Base-by-base conservation (phyloP, 2,888 invertebrate species). In the Lamellibrachia columna region DNA sequence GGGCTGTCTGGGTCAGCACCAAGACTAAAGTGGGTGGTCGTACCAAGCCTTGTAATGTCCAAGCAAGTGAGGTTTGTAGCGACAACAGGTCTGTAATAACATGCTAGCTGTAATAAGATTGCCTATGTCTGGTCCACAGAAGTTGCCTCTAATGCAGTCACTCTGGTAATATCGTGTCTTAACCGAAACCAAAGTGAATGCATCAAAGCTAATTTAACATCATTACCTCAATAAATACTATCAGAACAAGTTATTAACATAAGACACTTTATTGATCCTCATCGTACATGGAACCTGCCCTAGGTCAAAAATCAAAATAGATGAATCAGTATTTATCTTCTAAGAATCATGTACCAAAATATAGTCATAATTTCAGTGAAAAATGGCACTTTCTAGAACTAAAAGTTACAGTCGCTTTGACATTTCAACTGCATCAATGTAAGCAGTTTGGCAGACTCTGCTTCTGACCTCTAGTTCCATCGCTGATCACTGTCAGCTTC, bases 61-160 rank as follows among this genome's bases (percentile, higher is more conserved):
- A 75, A 40, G 22, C n/a, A 75, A 75, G 75, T 22, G 55, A 75
- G 60, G 22, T 75, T 75, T 75, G 75, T 40, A 40, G 40, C 40
- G 40, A 40, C 75, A 75, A 75, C 15, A 75, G 75, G 75, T 75
- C 75, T 75, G 75, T 9, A 60, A 60, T 75, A 75, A 75, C 75
- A 22, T 75, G 75, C 15, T 58, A 58, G 58, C 58, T 15, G 7
- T 75, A 75, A 75, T 75, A 75, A 75, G 75, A 75, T 75, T 75
- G 75, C 75, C 11, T 75, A n/a, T 75, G 75, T 22, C 75, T 22
- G n/a, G 22, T n/a, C 11, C 6, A 22, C 22, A 75, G 22, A 75
- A 75, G 75, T 75, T 75, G 75, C 22, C 75, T 75, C 22, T 75
- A 75, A 75, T 75, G n/a, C 75, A 75, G 75, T 75, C n/a, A 75